Evolutionary conservation across 2,113 vertebrate species (phyloP).

Genomic region (Morphnarchus princeps): DNA sequence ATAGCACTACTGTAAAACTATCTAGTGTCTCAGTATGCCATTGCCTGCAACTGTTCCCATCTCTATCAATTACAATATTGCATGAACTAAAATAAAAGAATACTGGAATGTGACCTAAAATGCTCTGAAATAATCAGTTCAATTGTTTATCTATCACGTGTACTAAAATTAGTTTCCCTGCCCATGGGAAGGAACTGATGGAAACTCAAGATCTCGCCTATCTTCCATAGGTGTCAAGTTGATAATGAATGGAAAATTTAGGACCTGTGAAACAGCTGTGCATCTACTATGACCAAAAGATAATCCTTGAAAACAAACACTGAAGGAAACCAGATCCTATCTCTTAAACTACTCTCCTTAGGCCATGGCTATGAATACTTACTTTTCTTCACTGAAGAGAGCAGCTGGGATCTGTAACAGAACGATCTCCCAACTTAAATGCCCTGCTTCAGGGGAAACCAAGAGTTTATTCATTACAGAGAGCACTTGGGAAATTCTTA

Average conservation of each 20-base stretch:
- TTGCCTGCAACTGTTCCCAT: neutral
- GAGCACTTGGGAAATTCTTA: neutral
- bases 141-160: neutral
- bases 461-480: neutral
- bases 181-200: neutral
- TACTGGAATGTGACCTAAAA: neutral
- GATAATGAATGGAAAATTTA: slow-evolving; percentile 61
- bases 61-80: neutral
- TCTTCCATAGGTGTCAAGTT: slow-evolving; percentile 29
- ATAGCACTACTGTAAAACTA: neutral
- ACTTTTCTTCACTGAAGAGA: neutral
- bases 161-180: slow-evolving; percentile 21
- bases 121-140: neutral
- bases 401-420: neutral
- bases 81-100: neutral
- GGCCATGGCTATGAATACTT: neutral
- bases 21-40: neutral
- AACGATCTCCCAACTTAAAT: neutral
- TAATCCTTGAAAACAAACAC: slow-evolving; percentile 42
- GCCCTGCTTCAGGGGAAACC: neutral
- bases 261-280: neutral
- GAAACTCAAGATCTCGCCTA: neutral
- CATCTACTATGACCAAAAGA: slow-evolving; percentile 5
- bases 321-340: slow-evolving; percentile 38
- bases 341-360: slow-evolving; percentile 7